Base-by-base conservation (phyloP, 2,797 vertebrate genomes). In the Micropoecilia bifurca region DNA sequence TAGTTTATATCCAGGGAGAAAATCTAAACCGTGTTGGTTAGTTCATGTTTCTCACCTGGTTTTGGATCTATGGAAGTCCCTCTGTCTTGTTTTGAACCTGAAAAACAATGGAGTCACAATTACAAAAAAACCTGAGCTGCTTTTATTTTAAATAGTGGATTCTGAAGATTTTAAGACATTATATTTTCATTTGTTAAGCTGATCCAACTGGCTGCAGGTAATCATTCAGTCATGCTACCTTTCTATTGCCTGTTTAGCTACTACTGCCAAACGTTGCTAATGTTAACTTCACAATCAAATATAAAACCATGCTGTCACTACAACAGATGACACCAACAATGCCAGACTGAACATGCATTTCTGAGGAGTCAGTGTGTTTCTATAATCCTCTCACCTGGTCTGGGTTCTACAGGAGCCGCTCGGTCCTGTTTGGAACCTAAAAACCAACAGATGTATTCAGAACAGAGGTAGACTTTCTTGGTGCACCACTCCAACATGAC, bases 361-460 rank as follows among this genome's bases (percentile, higher is more conserved):
- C 73, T 55, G 71, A 71, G 33, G 59, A 79, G n/a, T 46, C 55
- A 2, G 30, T 50, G 47, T 59, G 73, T 36, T 72, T 85, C 85
- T 77, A 79, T 85, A 78, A 76, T 80, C 80, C 84, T 96, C 96
- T 96, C 97, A 99, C 98, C 98, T 97, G 97, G 71, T 97, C 97
- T 99, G 22, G 97, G 97, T 93, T 99, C 98, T 91, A 95, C 93
- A 55, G 96, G 96, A 6, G 96, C 96, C 0, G 96, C 71, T 87
- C 96, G 97, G 74, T 98, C 98, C 75, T 93, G 96, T 88, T 96
- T 86, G 48, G 98, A 97, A 82, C 97, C 98, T 99, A 85, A 72
- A 94, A 93, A 89, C 45, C 55, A 71, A 85, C 25, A 80, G 6
- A 1, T 47, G 14, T 16, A 69, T 41, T 69, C n/a, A 69, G 36